Evolutionary conservation across 2,113 vertebrate genomes (phyloP).

Genomic region (Micronycteris hirsuta): DNA sequence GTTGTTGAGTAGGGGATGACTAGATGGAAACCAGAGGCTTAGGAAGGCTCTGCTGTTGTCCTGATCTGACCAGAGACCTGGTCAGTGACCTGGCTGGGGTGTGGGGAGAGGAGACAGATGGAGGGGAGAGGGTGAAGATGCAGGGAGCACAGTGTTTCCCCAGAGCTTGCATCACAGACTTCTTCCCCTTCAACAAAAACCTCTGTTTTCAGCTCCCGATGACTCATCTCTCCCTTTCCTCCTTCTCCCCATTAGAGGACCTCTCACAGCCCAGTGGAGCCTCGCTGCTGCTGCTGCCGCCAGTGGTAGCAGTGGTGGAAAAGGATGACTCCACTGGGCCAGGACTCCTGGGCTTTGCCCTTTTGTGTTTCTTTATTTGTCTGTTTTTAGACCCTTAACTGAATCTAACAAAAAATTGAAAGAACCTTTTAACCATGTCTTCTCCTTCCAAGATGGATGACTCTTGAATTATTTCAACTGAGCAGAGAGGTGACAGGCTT

Average conservation of each 20-base stretch:
- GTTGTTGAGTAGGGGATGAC: not conserved
- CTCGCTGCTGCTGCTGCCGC: not conserved
- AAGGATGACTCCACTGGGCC: not conserved
- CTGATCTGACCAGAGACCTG: slow-evolving; percentile 48
- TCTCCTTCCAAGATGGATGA: not conserved
- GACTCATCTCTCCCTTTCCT: slow-evolving; percentile 37
- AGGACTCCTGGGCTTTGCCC: not conserved
- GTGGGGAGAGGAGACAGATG: slow-evolving; percentile 26
- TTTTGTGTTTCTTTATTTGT: not conserved
- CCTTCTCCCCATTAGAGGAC: not conserved
- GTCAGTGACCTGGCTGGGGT: slow-evolving; percentile 37
- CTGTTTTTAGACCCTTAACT: not conserved
- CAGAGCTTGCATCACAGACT: slow-evolving; percentile 61
- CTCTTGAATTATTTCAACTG: not conserved
- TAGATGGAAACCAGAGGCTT: slow-evolving; percentile 3
- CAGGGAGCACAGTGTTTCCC: slow-evolving; percentile 65
- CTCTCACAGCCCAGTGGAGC: not conserved
- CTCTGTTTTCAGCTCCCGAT: slow-evolving; percentile 58
- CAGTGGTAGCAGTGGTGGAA: not conserved
- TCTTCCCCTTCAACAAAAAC: slow-evolving; percentile 62
- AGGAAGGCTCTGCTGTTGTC: not conserved
- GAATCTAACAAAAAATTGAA: slow-evolving; percentile 11
- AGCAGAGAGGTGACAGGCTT: not conserved
- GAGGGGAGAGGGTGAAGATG: slow-evolving; percentile 45
- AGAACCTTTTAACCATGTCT: not conserved